Evolutionary conservation across 2,797 vertebrate genomes (phyloP).

Genomic region (Cirrhinus molitorella): DNA sequence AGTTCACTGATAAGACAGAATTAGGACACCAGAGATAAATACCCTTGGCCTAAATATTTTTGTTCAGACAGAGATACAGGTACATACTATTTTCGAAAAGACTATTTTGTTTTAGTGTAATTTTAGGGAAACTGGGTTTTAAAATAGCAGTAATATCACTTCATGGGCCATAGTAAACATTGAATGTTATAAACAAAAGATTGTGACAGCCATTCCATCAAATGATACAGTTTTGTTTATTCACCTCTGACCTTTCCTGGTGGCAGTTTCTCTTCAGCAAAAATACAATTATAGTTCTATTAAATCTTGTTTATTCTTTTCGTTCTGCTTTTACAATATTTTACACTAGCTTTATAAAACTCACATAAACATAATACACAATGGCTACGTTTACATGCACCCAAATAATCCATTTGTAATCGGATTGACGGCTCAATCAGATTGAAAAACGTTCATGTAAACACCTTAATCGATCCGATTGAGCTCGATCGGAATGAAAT

Average conservation of each 20-base stretch:
- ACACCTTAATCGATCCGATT: no score
- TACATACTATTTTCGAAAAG: background rate
- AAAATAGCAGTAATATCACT: background rate
- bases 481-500: no score
- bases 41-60: background rate
- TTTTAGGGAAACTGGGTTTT: background rate
- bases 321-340: background rate
- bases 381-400: no score
- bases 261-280: background rate
- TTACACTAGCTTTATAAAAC: background rate
- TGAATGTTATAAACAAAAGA: background rate
- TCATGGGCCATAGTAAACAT: background rate
- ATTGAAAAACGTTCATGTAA: no score
- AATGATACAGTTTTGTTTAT: background rate
- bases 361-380: no score
- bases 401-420: no score
- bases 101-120: background rate
- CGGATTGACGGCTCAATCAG: no score
- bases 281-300: background rate
- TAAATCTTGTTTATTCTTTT: background rate
- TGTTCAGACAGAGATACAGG: background rate
- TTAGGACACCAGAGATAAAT: constrained; percentile 2
- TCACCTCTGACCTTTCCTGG: background rate
- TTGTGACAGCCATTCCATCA: background rate
- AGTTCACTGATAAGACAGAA: constrained; percentile 28